These are phyloP conservation scores for Drosophila ezoana DNA, from an alignment of 2,888 invertebrate genomes.

Conservation along the genomic window DNA sequence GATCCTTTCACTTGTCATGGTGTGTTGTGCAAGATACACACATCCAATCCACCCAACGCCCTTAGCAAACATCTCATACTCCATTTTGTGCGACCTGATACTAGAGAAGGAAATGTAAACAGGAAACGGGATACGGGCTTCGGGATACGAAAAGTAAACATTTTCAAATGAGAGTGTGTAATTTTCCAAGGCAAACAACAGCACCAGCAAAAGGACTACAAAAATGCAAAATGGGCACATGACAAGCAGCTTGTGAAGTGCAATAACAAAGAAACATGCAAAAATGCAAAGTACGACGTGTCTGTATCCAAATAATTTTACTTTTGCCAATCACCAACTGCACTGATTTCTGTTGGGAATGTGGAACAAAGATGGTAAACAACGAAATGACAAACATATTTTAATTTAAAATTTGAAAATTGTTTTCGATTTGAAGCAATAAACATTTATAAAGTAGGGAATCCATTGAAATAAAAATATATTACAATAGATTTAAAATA, in stretches of 20 bases:
- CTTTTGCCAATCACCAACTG: slow-evolving; percentile 52
- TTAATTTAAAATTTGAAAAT: too few species aligned
- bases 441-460: too few species aligned
- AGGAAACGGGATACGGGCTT: slow-evolving; percentile 67
- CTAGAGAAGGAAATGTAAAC: slow-evolving; percentile 51
- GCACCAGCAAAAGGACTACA: slow-evolving; percentile 18
- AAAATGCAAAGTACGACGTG: slow-evolving; percentile 32
- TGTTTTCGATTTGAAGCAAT: too few species aligned
- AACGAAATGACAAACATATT: too few species aligned
- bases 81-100: slow-evolving; percentile 32
- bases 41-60: slow-evolving; percentile 46
- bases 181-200: slow-evolving; percentile 75
- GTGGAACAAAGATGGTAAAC: too few species aligned
- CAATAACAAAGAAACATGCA: slow-evolving; percentile 19
- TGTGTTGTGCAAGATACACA: slow-evolving; percentile 33
- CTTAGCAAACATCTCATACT: slow-evolving; percentile 59
- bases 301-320: slow-evolving; percentile 37
- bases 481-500: too few species aligned
- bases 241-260: slow-evolving; percentile 45
- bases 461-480: too few species aligned
- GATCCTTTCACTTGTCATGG: slow-evolving; percentile 72
- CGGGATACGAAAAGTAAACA: slow-evolving; percentile 71
- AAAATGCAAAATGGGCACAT: slow-evolving; percentile 29
- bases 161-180: slow-evolving; percentile 74
- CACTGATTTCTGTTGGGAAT: background rate